phyloP scores from a whole-genome alignment of 2,888 invertebrate species.

The Meloe dianella region DNA sequence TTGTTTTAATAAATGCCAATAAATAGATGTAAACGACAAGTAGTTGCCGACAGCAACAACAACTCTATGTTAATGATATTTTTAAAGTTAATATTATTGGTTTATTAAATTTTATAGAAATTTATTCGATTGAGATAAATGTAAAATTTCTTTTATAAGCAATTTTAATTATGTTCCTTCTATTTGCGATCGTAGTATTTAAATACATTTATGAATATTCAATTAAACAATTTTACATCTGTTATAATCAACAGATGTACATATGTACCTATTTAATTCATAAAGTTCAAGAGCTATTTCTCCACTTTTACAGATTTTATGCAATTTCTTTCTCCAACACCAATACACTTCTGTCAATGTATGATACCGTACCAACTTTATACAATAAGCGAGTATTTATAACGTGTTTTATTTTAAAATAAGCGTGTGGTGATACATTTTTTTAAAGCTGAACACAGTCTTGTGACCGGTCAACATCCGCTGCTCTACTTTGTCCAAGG shows the following conservation, averaged over 20 bases:
- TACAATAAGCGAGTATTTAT: not conserved
- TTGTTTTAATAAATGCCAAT: slow-evolving; percentile 10
- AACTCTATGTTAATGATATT: not conserved
- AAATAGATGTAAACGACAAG: slow-evolving; percentile 12
- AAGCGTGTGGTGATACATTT: slow-evolving; percentile 38
- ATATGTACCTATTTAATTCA: slow-evolving; percentile 50
- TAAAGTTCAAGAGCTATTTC: not conserved
- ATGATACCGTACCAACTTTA: too few relatives aligned
- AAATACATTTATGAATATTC: slow-evolving; percentile 57
- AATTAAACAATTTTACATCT: slow-evolving; percentile 52
- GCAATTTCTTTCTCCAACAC: not conserved
- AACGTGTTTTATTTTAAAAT: not conserved
- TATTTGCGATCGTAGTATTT: slow-evolving; percentile 49
- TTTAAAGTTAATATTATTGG: not conserved
- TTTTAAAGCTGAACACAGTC: slow-evolving; percentile 33
- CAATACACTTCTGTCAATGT: not conserved
- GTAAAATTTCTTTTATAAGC: slow-evolving; percentile 46
- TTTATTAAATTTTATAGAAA: not conserved
- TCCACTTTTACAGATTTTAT: not conserved
- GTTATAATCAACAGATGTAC: slow-evolving; percentile 56
- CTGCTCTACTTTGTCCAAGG: not conserved
- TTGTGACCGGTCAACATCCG: slow-evolving; percentile 19
- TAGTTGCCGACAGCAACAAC: slow-evolving; percentile 6
- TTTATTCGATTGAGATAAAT: not conserved
- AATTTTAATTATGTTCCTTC: slow-evolving; percentile 55